Evolutionary conservation across 2,113 vertebrate genomes (phyloP), one percentile per base, ranked within the genome.

Genomic region (Narcine bancroftii): DNA sequence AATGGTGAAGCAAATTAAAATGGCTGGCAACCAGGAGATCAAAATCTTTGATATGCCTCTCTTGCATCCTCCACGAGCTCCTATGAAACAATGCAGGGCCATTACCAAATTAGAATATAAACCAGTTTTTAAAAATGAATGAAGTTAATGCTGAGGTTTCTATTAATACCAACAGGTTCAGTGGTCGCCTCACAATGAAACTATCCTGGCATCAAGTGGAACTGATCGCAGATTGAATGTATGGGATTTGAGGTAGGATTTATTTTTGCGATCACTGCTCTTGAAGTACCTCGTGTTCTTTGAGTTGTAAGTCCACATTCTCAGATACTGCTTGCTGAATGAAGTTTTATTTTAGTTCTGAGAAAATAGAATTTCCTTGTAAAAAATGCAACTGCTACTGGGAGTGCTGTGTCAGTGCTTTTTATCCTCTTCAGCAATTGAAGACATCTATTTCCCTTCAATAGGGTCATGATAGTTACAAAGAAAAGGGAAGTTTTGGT

Each of bases 181-280:
- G 94, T 99, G 99, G 99, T 99, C 98, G 56, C 99, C 99, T 93
- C 99, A 99, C 93, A 99, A 99, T 26, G 98, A 99, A 95, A 99
- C 99, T 45, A 99, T 99, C 85, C 94, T 99, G 95, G 99, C 99
- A 93, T 99, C 99, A 93, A 99, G 98, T 92, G 99, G 98, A 93
- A 99, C 99, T 0, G 98, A 99, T 96, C 96, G 98, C 56, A 96
- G 99, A 92, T 96, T 99, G 92, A 99, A 99, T 15, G 98, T 99
- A 0, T 99, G 99, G 99, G 98, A 99, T 94, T 96, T 99, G 94
- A 99, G 97, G 97, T 98, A 93, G 94, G 91, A 92, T 15, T 24
- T 6, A 24, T 45, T 33, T 29, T 42, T 66, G 21, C 29, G 24
- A 17, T 89, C 21, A 33, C 89, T 45, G 63, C 56, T 66, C 63